Base-by-base conservation (phyloP, 2,113 vertebrate species). In the Mixornis gularis region DNA sequence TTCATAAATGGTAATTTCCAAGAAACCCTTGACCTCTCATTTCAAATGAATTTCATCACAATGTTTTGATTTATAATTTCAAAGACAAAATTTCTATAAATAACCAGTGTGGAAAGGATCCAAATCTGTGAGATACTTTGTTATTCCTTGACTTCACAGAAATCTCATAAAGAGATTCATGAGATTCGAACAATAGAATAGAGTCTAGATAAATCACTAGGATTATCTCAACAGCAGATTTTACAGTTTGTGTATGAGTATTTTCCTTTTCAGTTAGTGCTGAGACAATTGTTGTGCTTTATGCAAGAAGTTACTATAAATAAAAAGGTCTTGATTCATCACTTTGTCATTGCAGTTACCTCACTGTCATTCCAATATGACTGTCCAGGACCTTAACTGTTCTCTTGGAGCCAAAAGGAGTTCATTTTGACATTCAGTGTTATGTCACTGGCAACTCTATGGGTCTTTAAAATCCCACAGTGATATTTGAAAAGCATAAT, bases 31-130 rank as follows among this genome's bases (percentile, higher is more conserved):
- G 64, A 89, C 77, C 30, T 90, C 44, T 89, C 13, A 52, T 73
- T 81, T 46, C 25, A 92, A 55, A 69, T 7, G 0, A 66, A 55
- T 87, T 88, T 87, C 16, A 60, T 82, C 17, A 16, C 22, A 49
- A 14, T 69, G 13, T 53, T 95, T 96, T 63, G 41, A 73, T 65
- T 85, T 88, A 19, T 40, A 76, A 83, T 90, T 96, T 94, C 55
- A 82, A 90, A 94, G 48, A 16, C 29, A 81, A 64, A 79, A 8
- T 36, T 73, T 69, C 29, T 68, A 14, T 25, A 59, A 70, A 52
- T 72, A 82, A 44, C 24, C 17, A 43, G 13, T 41, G 36, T 85
- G 44, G n/a, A 70, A 84, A 81, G 34, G 38, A n/a, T 74, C 17
- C 43, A 21, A 76, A n/a, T 59, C 38, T 76, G 12, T 41, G 52